phyloP scores from a whole-genome alignment of 1,140 invertebrate genomes.

The Piezodorus guildinii region DNA sequence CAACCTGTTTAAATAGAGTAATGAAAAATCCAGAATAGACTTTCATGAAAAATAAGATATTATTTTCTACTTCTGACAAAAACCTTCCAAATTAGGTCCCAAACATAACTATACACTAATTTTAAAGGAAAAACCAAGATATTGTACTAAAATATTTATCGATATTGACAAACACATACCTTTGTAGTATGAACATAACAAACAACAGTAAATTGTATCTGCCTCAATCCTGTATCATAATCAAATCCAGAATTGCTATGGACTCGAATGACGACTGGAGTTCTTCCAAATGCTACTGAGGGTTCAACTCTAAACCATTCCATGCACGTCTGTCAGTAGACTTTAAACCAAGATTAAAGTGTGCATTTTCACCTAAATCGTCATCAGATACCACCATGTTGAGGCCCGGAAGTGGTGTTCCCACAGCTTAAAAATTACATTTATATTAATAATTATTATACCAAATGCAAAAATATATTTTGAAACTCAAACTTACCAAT shows the following conservation, averaged over 20 bases:
- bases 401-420: constrained; percentile 43
- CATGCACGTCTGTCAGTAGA: constrained; percentile 37
- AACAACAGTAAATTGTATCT: constrained; percentile 55
- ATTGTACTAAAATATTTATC: too few species aligned
- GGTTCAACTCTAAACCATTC: constrained; percentile 56
- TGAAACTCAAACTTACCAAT: constrained; percentile 42
- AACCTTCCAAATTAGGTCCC: too few species aligned
- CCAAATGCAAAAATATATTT: background rate
- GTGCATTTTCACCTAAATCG: constrained; percentile 65
- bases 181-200: constrained; percentile 46
- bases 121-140: too few species aligned
- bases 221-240: constrained; percentile 51
- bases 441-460: background rate
- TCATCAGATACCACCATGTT: constrained; percentile 62
- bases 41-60: too few species aligned
- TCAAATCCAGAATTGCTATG: constrained; percentile 51
- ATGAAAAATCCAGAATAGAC: too few species aligned
- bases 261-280: constrained; percentile 60
- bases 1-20: too few species aligned
- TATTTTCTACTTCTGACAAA: too few species aligned
- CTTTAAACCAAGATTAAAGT: constrained; percentile 49
- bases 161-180: constrained; percentile 26
- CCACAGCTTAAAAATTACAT: constrained; percentile 30
- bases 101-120: too few species aligned
- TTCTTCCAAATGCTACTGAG: constrained; percentile 52